phyloP scores from a whole-genome alignment of 2,113 vertebrate species.

The Gobiocypris rarus region DNA sequence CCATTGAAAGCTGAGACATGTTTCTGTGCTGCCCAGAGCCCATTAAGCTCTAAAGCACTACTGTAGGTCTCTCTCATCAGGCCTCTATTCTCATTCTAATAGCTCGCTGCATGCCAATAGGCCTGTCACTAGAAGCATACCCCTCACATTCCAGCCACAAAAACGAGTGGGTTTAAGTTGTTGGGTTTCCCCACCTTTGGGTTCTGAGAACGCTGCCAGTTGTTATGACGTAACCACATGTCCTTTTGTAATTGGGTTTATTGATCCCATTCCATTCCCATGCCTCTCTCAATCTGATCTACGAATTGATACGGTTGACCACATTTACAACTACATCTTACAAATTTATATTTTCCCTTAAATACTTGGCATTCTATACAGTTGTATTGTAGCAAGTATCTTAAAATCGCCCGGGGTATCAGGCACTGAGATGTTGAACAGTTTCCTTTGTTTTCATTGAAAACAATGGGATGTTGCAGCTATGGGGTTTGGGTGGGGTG shows the following conservation, averaged over 20 bases:
- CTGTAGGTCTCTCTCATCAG: conserved; percentile 57
- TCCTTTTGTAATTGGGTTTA: conserved; percentile 1
- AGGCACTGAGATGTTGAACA: conserved; percentile 14
- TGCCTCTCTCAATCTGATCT: neutral
- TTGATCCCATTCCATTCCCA: neutral
- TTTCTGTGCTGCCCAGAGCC: conserved; percentile 51
- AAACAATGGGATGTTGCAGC: conserved; percentile 26
- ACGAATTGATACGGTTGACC: neutral
- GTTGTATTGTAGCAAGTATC: neutral
- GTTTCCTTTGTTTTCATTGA: conserved; percentile 35
- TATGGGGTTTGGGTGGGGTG: neutral
- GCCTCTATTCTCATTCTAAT: conserved; percentile 61
- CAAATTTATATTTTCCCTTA: neutral
- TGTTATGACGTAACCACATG: conserved; percentile 18
- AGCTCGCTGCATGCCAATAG: conserved; percentile 46
- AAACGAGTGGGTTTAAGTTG: conserved; percentile 32
- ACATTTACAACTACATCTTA: neutral
- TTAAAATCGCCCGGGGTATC: neutral
- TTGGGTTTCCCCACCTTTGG: conserved; percentile 14
- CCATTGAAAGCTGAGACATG: conserved; percentile 55
- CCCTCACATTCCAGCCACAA: conserved; percentile 47
- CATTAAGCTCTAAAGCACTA: conserved; percentile 57
- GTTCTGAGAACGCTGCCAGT: conserved; percentile 2
- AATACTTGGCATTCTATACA: neutral
- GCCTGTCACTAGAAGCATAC: conserved; percentile 35